Evolutionary conservation across 2,888 invertebrate species (phyloP).

Genomic region (Oscheius sp.): DNA sequence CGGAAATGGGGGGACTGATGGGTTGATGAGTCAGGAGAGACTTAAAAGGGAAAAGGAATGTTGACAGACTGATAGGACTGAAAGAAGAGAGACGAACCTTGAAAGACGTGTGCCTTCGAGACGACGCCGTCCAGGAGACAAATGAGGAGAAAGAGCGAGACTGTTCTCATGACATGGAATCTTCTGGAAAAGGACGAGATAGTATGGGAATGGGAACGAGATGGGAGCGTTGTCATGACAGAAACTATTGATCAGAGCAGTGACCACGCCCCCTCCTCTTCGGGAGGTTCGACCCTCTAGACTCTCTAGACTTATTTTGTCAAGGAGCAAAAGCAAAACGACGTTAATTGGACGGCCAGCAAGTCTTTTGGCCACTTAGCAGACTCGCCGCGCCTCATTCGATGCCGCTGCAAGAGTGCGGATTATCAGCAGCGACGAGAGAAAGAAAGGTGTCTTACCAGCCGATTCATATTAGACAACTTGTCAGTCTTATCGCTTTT

Average conservation of each 20-base stretch:
- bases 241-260: slow-evolving; percentile 26
- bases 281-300: not conserved
- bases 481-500: too few relatives aligned
- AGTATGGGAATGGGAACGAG: not conserved
- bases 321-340: not conserved
- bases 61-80: slow-evolving; percentile 1
- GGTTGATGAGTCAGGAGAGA: not conserved
- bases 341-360: too few relatives aligned
- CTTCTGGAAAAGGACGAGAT: slow-evolving; percentile 15
- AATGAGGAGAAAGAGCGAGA: not conserved
- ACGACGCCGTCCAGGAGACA: not conserved
- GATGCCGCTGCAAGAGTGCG: too few relatives aligned
- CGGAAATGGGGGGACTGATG: not conserved
- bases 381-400: too few relatives aligned
- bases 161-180: slow-evolving; percentile 15
- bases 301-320: not conserved
- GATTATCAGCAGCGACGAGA: too few relatives aligned
- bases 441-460: too few relatives aligned
- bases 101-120: slow-evolving; percentile 32
- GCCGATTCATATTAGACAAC: too few relatives aligned
- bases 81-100: slow-evolving; percentile 20
- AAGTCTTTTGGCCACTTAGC: too few relatives aligned
- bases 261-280: slow-evolving; percentile 18
- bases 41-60: not conserved
- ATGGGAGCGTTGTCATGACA: slow-evolving; percentile 35